Conservation (phyloP, 2,797 vertebrate species). For the Taeniopygia guttata region DNA sequence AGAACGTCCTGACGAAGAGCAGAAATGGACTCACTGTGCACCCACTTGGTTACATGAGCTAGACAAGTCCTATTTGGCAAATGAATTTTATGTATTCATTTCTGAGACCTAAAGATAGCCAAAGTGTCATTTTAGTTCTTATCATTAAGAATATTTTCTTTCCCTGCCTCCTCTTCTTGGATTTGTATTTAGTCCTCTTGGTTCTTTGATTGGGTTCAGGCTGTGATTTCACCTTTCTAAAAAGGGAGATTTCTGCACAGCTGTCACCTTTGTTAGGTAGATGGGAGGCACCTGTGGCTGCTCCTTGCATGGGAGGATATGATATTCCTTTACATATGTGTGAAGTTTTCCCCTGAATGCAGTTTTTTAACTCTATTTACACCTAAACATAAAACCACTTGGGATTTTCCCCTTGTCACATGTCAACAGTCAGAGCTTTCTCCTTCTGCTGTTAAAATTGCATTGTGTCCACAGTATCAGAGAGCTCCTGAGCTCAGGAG, state of each 20-base stretch:
- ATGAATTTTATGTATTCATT: not conserved
- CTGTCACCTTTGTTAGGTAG: not conserved
- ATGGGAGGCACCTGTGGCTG: not conserved
- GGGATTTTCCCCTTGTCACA: not conserved
- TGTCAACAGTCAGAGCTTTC: not conserved
- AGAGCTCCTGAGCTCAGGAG: not conserved
- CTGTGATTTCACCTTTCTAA: not conserved
- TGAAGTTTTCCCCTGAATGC: not conserved
- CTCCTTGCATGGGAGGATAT: not conserved
- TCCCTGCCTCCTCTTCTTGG: not conserved
- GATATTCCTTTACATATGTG: not conserved
- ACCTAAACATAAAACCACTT: not conserved
- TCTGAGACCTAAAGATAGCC: not conserved
- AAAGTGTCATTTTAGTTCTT: not conserved
- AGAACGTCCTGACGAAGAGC: fast-evolving
- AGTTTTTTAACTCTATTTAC: not conserved
- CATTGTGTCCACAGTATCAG: not conserved
- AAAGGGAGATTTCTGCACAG: not conserved
- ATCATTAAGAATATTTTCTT: not conserved
- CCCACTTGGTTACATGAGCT: not conserved
- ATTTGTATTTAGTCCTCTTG: not conserved
- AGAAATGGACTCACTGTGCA: not conserved
- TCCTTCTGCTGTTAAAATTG: not conserved
- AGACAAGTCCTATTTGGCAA: not conserved
- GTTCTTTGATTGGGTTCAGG: not conserved